Percentiles rank a stretch among this genome's conserved stretches.
Conservation (phyloP, 1,140 invertebrate species). For the Anastrepha ludens region DNA sequence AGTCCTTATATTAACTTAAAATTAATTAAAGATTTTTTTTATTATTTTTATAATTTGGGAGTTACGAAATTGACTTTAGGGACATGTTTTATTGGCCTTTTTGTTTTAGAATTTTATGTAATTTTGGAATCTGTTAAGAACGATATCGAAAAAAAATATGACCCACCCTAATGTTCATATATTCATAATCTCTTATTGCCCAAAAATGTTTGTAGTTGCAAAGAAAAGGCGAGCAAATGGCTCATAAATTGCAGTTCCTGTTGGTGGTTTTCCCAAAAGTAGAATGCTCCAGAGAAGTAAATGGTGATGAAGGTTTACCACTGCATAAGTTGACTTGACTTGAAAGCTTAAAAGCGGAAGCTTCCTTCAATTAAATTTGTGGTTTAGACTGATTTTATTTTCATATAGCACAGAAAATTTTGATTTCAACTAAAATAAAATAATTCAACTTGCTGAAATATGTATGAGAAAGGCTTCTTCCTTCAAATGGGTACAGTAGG, state of each 20-base stretch:
- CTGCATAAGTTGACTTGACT: background rate
- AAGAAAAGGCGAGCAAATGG: background rate
- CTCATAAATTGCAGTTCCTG: background rate
- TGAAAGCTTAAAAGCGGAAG: background rate
- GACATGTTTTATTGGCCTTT: too few relatives aligned
- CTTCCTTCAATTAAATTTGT: background rate
- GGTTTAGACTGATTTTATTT: background rate
- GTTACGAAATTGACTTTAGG: too few relatives aligned
- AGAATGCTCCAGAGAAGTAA: background rate
- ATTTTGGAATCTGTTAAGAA: too few relatives aligned
- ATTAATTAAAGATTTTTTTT: too few relatives aligned
- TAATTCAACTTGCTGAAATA: too few relatives aligned
- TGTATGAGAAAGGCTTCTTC: too few relatives aligned
- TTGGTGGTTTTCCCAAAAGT: background rate
- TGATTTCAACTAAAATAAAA: too few relatives aligned
- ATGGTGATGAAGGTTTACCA: background rate
- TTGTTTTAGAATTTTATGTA: too few relatives aligned
- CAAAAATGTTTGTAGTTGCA: background rate
- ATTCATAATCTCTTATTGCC: background rate
- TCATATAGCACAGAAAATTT: background rate
- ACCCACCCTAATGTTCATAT: background rate
- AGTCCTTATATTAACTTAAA: too few relatives aligned
- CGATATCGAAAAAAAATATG: background rate
- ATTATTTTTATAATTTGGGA: too few relatives aligned
- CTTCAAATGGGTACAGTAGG: too few relatives aligned